Base-by-base conservation (phyloP, 2,797 vertebrate species). In the Tympanoctomys barrerae region DNA sequence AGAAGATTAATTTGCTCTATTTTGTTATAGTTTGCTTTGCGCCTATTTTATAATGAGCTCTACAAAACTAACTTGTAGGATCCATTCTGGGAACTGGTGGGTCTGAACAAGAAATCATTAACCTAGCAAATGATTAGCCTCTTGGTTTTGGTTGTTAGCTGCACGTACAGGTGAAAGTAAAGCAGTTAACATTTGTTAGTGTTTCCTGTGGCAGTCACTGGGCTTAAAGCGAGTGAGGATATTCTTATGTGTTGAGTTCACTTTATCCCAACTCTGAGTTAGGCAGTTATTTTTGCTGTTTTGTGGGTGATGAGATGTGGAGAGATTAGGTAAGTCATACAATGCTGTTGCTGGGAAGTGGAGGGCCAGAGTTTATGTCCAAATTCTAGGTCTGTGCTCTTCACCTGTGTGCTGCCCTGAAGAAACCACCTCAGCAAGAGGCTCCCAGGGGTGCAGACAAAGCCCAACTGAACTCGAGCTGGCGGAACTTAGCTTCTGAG, bases 1-100 rank as follows among this genome's bases (percentile, higher is more conserved):
- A 36, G 87, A 84, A 92, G 52, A 75, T 91, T 86, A 79, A 80
- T 86, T 84, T 89, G 70, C 59, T 90, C 52, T 78, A 9, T 90
- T 96, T 91, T 91, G 57, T 85, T 86, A 14, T 66, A 33, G 71
- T 95, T 94, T 94, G 26, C 52, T 96, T 52, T 90, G 42, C n/a
- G 75, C 66, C 52, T 90, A 0, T 68, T 82, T n/a, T 86, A 0
- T 92, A 87, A 84, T 83, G 85, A 90, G 21, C 36, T 49, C 6
- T 2, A 66, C 59, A 54, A 90, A 81, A 87, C 61, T 46, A 21
- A 78, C 81, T 77, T 94, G 77, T 87, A 80, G 75, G 52, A n/a
- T 52, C 39, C 89, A 42, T 88, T 94, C 86, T 94, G 70, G 77
- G 91, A 90, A 62, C 39, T 52, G 77, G 28, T 82, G 83, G 21